These are phyloP conservation scores for Acyrthosiphon pisum DNA, from an alignment of 1,140 invertebrate genomes.

Conservation along the genomic window DNA sequence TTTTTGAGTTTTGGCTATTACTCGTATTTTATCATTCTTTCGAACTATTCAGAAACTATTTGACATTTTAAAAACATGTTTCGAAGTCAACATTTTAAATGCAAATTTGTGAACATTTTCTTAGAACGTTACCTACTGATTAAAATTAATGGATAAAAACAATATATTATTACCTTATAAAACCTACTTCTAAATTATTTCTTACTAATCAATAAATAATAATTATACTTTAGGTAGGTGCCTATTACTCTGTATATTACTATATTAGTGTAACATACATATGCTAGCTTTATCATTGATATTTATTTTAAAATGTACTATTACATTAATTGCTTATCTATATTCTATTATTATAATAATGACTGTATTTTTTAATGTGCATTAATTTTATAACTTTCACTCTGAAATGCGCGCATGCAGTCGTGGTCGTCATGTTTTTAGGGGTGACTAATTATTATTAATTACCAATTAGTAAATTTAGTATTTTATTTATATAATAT, in stretches of 20 bases:
- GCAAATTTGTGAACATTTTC: too few relatives aligned
- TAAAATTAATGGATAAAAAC: too few relatives aligned
- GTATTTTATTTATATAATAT: background rate
- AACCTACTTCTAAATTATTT: background rate
- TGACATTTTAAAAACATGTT: too few relatives aligned
- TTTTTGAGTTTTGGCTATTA: too few relatives aligned
- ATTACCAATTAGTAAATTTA: background rate
- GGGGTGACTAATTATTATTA: background rate
- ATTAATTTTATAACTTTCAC: background rate
- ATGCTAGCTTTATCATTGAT: background rate
- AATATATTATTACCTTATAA: too few relatives aligned
- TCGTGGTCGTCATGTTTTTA: background rate
- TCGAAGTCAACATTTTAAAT: too few relatives aligned
- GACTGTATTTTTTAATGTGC: background rate
- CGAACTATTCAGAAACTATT: too few relatives aligned
- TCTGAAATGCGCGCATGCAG: background rate
- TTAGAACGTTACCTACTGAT: too few relatives aligned
- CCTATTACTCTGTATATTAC: background rate
- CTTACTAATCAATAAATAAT: background rate
- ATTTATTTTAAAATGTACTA: background rate
- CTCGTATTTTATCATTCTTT: too few relatives aligned
- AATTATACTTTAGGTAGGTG: background rate
- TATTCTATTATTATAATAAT: background rate
- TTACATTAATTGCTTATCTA: background rate
- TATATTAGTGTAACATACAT: background rate